These are phyloP conservation scores for Heliconius eleuchia DNA, from an alignment of 1,140 invertebrate genomes.

Conservation along the genomic window DNA sequence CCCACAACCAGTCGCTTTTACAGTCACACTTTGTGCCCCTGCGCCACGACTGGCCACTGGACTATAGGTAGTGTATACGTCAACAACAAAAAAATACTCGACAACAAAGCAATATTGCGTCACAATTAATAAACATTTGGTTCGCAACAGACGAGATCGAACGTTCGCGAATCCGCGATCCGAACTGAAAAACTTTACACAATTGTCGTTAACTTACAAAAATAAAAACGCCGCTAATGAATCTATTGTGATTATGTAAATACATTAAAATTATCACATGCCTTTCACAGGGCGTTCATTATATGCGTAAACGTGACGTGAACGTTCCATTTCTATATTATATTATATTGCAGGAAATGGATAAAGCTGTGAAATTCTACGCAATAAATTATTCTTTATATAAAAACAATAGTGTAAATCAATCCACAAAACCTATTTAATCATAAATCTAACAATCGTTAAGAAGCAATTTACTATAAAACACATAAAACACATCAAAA, in stretches of 20 bases:
- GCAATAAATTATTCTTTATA: not conserved
- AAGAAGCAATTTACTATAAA: not conserved
- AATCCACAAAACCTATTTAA: not conserved
- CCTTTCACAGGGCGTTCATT: not conserved
- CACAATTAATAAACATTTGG: not conserved
- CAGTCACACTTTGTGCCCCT: no score
- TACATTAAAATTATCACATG: not conserved
- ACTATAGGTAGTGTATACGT: no score
- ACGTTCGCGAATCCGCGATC: not conserved
- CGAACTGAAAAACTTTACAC: not conserved
- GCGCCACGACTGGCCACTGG: no score
- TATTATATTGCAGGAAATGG: no score
- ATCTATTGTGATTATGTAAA: slow-evolving; percentile 30
- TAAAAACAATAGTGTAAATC: not conserved
- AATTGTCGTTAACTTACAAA: not conserved
- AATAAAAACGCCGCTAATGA: slow-evolving; percentile 24
- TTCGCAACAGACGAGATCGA: not conserved
- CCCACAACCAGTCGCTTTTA: no score
- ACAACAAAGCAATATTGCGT: not conserved
- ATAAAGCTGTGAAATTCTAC: not conserved
- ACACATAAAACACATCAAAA: not conserved
- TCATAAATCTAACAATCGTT: slow-evolving; percentile 9
- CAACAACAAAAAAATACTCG: not conserved
- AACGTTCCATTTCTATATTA: not conserved
- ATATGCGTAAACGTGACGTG: slow-evolving; percentile 1